Evolutionary conservation across 2,113 vertebrate genomes (phyloP), one percentile per base, ranked within the genome.

Genomic region (Callopanchax toddi): DNA sequence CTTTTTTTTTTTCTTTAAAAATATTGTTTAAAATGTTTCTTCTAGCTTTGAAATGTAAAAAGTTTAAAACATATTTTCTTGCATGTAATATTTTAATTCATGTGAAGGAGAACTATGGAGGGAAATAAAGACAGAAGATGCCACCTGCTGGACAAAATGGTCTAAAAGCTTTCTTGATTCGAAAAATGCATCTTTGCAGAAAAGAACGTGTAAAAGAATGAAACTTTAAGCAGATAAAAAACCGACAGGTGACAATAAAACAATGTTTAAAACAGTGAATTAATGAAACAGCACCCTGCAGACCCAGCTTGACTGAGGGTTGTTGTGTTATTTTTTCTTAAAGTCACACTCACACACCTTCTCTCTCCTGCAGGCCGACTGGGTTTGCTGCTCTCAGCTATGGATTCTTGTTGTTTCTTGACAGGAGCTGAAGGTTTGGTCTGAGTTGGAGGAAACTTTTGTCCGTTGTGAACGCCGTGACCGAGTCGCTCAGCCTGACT

Each of bases 361-460:
- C 86, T 92, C 60, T 94, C 94, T 65, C 91, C 91, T 0, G 90
- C 11, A 0, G 93, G 84, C 22, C 90, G 90, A 34, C 86, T 85
- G 60, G 89, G 88, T 2, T 61, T 81, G 69, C n/a, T 87, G 74
- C 86, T 72, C 56, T 91, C 92, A 50, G 87, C 57, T 10, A 60
- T 0, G 11, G 32, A 22, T 12, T 82, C 71, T 12, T 53, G 43
- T 21, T 37, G 74, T 32, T 80, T 83, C 54, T 55, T 83, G 1
- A 25, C 71, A 0, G 85, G 71, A 40, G 80, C 61, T 0, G 80
- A 77, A 34, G 71, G 15, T 54, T 74, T 81, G 73, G 48, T 5
- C 4, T 49, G 2, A 18, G 43, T 13, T 4, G 51, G 18, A 20
- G 78, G 50, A 65, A 42, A 49, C n/a, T 76, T 85, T 7, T 87